Conservation (phyloP, 2,113 vertebrate genomes). For the Labrus mixtus region DNA sequence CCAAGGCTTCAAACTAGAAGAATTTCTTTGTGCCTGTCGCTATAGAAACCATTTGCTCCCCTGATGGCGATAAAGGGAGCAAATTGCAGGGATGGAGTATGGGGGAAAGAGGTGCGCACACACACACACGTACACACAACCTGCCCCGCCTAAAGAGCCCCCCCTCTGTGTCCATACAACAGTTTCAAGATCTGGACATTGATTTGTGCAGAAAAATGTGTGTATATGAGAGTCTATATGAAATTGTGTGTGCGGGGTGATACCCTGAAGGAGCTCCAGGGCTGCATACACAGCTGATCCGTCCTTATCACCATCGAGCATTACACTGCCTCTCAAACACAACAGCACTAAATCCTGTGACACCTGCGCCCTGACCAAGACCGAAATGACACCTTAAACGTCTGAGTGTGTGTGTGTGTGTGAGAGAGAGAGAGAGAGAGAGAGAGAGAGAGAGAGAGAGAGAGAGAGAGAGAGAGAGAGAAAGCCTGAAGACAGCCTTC, state of each 20-base stretch:
- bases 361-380: conserved; percentile 16
- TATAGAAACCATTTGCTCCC: conserved; percentile 81
- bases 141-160: conserved; percentile 26
- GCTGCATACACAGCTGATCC: conserved; percentile 13
- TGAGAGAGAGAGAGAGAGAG: neutral
- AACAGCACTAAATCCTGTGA: conserved; percentile 24
- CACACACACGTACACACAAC: neutral
- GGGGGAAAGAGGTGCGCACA: conserved; percentile 40
- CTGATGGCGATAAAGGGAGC: conserved; percentile 73
- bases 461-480: neutral
- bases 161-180: conserved; percentile 40
- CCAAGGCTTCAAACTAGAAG: conserved; percentile 35
- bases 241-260: neutral
- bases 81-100: conserved; percentile 72
- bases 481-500: neutral
- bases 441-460: neutral
- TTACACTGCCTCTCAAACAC: conserved; percentile 39
- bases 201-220: conserved; percentile 54
- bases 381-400: conserved; percentile 13
- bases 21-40: conserved; percentile 68
- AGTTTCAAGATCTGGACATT: conserved; percentile 64
- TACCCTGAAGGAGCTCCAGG: neutral
- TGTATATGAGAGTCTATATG: conserved; percentile 22
- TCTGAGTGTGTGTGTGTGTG: neutral
- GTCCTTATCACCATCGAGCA: conserved; percentile 29